Conservation (phyloP, 2,797 vertebrate species). For the Halcyon leucocephala region DNA sequence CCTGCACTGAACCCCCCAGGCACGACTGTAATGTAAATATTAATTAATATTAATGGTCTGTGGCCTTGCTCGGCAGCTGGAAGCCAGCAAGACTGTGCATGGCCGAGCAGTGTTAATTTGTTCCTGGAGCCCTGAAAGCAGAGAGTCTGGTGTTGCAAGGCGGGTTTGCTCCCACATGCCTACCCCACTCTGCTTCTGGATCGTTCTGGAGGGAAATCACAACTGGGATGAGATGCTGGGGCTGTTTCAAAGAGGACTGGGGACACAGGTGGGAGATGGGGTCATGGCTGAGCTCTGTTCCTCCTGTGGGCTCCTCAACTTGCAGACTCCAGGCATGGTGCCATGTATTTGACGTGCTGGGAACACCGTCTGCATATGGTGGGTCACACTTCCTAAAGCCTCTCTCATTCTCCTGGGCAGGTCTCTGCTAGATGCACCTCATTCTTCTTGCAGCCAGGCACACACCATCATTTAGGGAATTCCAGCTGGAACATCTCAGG, state of each 20-base stretch:
- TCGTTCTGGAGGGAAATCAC: not conserved
- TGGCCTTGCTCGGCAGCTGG: slow-evolving; percentile 53
- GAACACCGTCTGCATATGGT: not conserved
- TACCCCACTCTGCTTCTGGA: not conserved
- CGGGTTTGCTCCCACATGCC: rapidly evolving
- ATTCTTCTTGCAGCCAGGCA: not conserved
- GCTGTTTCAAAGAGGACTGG: not conserved
- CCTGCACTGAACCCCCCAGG: slow-evolving; percentile 35
- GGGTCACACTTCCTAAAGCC: not conserved
- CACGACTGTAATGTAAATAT: slow-evolving; percentile 65
- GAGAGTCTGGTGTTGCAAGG: not conserved
- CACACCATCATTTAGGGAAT: not conserved
- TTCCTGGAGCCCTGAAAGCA: not conserved
- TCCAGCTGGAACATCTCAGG: not conserved
- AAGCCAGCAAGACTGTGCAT: not conserved
- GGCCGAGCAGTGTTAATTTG: slow-evolving; percentile 2
- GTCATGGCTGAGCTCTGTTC: not conserved
- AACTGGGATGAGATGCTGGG: not conserved
- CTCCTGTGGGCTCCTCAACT: not conserved
- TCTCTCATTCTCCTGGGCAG: not conserved
- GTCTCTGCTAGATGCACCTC: not conserved
- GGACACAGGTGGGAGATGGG: not conserved
- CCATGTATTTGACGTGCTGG: not conserved
- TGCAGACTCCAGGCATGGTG: not conserved
- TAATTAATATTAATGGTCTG: slow-evolving; percentile 68